These are phyloP conservation scores for Catharus fuscescens DNA, from an alignment of 2,113 vertebrate species.

Conservation along the genomic window DNA sequence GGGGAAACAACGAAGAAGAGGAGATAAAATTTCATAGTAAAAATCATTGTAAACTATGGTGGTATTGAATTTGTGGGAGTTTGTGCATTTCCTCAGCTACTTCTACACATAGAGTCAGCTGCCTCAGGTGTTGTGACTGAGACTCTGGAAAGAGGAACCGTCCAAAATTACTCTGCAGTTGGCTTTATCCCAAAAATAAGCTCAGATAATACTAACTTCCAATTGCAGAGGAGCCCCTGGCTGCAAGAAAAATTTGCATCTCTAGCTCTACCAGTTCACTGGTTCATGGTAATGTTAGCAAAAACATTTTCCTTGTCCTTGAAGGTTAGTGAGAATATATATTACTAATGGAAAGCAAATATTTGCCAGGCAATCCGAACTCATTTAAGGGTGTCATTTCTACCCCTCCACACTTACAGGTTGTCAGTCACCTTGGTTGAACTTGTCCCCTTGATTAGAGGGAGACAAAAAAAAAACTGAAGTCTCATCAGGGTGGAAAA, in stretches of 20 bases:
- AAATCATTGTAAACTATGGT: background rate
- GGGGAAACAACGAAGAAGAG: background rate
- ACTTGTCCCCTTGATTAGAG: background rate
- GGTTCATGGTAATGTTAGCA: background rate
- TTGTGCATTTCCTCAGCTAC: background rate
- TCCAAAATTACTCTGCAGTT: background rate
- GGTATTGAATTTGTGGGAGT: background rate
- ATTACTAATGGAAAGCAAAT: background rate
- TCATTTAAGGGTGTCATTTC: background rate
- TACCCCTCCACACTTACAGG: background rate
- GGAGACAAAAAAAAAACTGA: background rate
- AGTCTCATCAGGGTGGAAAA: background rate
- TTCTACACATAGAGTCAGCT: background rate
- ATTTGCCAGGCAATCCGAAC: background rate
- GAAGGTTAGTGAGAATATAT: background rate
- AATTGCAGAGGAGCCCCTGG: background rate
- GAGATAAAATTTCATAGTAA: background rate
- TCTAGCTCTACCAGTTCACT: background rate
- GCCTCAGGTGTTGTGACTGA: background rate
- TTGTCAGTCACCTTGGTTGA: background rate
- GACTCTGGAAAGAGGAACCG: background rate
- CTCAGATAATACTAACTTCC: background rate
- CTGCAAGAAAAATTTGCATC: background rate
- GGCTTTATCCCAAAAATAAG: background rate
- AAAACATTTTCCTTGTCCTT: background rate